Conservation (phyloP, 1,140 invertebrate species). For the Apocrypta bakeri region DNA sequence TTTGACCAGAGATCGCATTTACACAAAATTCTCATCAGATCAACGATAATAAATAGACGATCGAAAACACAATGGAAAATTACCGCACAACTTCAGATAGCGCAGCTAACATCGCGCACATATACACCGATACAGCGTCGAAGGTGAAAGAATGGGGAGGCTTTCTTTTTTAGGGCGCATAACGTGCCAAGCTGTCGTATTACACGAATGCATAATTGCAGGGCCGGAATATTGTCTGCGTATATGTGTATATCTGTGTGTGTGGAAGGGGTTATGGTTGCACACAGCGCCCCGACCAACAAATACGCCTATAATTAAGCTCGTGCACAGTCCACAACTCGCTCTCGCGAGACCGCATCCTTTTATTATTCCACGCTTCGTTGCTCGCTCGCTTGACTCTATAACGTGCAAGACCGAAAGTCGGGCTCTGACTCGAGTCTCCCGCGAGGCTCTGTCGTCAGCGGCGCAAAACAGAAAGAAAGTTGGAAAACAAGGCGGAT, state of each 20-base stretch:
- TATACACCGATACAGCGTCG: not conserved
- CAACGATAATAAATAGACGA: no score
- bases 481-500: constrained; percentile 27
- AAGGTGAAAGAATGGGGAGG: constrained; percentile 5
- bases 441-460: constrained; percentile 19
- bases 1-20: no score
- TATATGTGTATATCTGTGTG: not conserved
- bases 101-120: not conserved
- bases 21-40: no score
- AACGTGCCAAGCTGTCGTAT: constrained; percentile 44
- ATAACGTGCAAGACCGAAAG: not conserved
- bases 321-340: constrained; percentile 6
- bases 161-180: not conserved
- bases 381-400: constrained; percentile 40
- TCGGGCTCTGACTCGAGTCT: not conserved
- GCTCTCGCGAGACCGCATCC: constrained; percentile 54
- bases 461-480: constrained; percentile 54
- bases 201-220: constrained; percentile 55
- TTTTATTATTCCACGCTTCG: constrained; percentile 47
- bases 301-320: constrained; percentile 56
- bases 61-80: no score
- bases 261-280: not conserved
- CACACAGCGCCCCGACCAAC: constrained; percentile 30
- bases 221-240: constrained; percentile 35
- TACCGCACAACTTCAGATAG: no score